Conservation (phyloP, 2,797 vertebrate species). For the Hippoglossus hippoglossus region DNA sequence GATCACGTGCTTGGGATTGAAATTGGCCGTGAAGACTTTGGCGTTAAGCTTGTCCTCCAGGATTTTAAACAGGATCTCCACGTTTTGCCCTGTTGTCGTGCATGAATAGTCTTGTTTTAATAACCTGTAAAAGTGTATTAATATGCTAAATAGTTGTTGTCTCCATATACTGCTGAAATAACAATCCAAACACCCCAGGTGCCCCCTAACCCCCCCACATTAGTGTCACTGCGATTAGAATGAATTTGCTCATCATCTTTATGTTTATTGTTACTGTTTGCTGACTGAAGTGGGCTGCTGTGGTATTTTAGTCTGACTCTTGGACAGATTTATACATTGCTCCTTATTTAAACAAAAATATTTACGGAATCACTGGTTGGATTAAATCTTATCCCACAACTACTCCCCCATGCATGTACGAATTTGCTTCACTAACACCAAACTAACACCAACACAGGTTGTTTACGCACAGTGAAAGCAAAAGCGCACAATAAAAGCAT, state of each 20-base stretch:
- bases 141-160: neutral
- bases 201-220: neutral
- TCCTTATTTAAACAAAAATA: slow-evolving; percentile 45
- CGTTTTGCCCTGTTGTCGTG: neutral
- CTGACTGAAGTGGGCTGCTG: neutral
- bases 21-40: slow-evolving; percentile 98
- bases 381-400: slow-evolving; percentile 6
- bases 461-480: slow-evolving; percentile 48
- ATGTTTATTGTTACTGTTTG: neutral
- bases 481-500: slow-evolving; percentile 35
- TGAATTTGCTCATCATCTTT: neutral
- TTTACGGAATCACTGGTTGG: slow-evolving; percentile 43
- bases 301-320: slow-evolving; percentile 27
- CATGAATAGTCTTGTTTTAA: neutral
- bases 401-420: slow-evolving; percentile 20
- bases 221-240: neutral
- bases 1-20: slow-evolving; percentile 99
- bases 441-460: slow-evolving; percentile 29
- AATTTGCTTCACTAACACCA: slow-evolving; percentile 2
- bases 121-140: slow-evolving; percentile 9
- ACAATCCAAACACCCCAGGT: neutral
- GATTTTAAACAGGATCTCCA: slow-evolving; percentile 37
- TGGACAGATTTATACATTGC: slow-evolving; percentile 16
- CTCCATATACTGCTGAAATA: neutral
- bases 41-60: slow-evolving; percentile 76